Evolutionary conservation across 2,113 vertebrate genomes (phyloP), one percentile per base, ranked within the genome.

Genomic region (Marmota flaviventris): DNA sequence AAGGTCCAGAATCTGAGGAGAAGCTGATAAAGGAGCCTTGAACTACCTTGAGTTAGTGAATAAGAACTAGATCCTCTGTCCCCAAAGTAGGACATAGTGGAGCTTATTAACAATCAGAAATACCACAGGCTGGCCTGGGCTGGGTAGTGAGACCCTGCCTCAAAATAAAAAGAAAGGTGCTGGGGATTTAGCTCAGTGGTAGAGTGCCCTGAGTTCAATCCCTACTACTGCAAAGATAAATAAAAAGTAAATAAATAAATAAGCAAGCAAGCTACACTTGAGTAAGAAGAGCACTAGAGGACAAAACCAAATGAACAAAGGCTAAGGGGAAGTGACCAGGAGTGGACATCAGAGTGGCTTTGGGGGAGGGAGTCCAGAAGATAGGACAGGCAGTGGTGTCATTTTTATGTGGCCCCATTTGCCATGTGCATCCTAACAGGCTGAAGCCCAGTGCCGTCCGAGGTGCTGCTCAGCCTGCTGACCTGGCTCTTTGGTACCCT

Each of bases 351-450:
- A 3, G 69, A 5, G 27, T 32, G 27, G n/a, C 1, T 7, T 29
- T 5, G 39, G n/a, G 16, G 56, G 29, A 48, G 16, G 53, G 39
- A 48, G 27, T 17, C 3, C 0, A 0, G 16, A 34, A n/a, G 56
- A 29, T 12, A 34, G 39, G 29, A 0, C 0, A 8, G 61, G 58
- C 1, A 17, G 48, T 5, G 37, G 20, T 0, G 0, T 67, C 81
- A 3, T 61, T 22, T 75, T 2, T 56, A 2, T 13, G 14, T 22
- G 27, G 69, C 48, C 37, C 12, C 8, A 0, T 17, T 16, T 14
- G 3, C n/a, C 4, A 7, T 48, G 56, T 75, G 42, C 12, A 0
- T 65, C 32, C 63, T 10, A 29, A 61, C 4, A 18, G 48, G 11
- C 34, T 16, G 37, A 86, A 69, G 53, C 20, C 48, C n/a, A 32